Evolutionary conservation across 2,797 vertebrate species (phyloP).

Genomic region (Enteromius thamalakanensis): DNA sequence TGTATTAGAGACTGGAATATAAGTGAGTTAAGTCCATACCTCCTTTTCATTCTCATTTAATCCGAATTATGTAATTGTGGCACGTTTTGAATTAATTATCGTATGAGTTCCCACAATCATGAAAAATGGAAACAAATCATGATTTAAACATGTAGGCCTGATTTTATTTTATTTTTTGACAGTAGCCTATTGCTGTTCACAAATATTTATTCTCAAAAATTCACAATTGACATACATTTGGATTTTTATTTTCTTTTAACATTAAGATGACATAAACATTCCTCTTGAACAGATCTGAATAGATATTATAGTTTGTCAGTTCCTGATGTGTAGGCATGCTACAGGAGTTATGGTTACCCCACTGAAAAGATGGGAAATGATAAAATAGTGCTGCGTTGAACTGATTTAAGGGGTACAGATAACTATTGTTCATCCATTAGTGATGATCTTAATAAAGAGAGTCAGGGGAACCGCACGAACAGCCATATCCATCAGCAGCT

Average conservation of each 20-base stretch:
- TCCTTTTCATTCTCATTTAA: conserved; percentile 8
- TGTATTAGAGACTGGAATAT: conserved; percentile 33
- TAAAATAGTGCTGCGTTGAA: conserved; percentile 74
- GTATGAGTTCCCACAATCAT: not conserved
- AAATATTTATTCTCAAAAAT: not conserved
- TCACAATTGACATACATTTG: not conserved
- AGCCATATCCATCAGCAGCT: conserved; percentile 79
- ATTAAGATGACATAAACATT: not conserved
- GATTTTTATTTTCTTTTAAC: not conserved
- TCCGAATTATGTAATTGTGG: not conserved
- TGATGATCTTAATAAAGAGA: conserved; percentile 65
- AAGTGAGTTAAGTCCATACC: conserved; percentile 4
- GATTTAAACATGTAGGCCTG: not conserved
- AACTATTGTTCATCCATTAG: conserved; percentile 75
- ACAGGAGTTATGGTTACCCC: conserved; percentile 61
- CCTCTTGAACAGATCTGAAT: not conserved
- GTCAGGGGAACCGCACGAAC: conserved; percentile 71
- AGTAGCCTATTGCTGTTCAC: not conserved
- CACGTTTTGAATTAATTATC: not conserved
- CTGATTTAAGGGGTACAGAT: conserved; percentile 76
- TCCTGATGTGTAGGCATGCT: conserved; percentile 65
- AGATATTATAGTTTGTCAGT: conserved; percentile 44
- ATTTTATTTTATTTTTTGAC: no score
- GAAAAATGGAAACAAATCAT: not conserved
- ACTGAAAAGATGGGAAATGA: conserved; percentile 68